Evolutionary conservation across 2,113 vertebrate genomes (phyloP), one percentile per base, ranked within the genome.

Genomic region (Haplotaxodon microlepis): DNA sequence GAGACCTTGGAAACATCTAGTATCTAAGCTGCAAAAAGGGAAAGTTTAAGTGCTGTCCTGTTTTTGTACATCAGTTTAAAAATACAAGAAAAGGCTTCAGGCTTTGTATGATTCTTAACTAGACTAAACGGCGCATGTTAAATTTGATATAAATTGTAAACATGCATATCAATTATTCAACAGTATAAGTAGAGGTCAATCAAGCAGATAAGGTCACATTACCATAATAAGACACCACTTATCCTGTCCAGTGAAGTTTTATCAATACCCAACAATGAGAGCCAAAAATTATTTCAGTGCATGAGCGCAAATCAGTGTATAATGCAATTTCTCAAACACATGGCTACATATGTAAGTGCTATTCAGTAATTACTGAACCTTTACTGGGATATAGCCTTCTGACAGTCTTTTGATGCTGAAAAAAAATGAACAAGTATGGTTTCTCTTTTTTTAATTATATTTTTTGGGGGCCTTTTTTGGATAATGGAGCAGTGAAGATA

Each of bases 181-280:
- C 59, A 83, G 83, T 84, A 85, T 51, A 80, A 86, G 56, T 36
- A 21, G 50, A 90, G 90, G 84, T 89, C 83, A 92, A 83, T 84
- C 84, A 90, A 85, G 91, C 91, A 88, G 82, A 93, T 84, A 93
- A 93, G 93, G 93, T 94, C 90, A 94, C 85, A 93, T 93, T 94
- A 93, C 38, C 90, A 94, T 95, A 94, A 93, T 83, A 82, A 47
- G 69, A 81, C 85, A 71, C 42, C 71, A 54, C 38, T 81, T 81
- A 59, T 88, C n/a, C 38, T 51, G 5, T 53, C 57, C 61, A 83
- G 38, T 80, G 84, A 93, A 56, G 82, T 16, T 84, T 83, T n/a
- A 85, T 88, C 88, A 38, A 92, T 92, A 92, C 76, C 13, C 57
- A 87, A 50, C 80, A 82, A 82, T 11, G 51, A 84, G 45, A 83